Percentiles rank a stretch among this genome's conserved stretches.
Evolutionary conservation across 2,113 vertebrate species (phyloP).

Genomic region (Ciconia stormi): DNA sequence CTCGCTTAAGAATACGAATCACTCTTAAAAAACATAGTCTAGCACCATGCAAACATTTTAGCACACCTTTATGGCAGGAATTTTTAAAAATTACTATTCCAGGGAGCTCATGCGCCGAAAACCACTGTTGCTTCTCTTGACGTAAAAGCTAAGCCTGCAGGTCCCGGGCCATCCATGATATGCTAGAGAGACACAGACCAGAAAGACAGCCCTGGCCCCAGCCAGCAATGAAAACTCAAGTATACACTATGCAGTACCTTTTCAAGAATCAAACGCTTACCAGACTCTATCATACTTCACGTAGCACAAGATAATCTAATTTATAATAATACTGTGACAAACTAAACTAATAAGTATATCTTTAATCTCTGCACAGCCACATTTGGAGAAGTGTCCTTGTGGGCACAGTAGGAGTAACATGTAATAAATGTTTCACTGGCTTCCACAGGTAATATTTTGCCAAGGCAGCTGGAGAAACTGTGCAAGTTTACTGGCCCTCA

Average conservation of each 20-base stretch:
- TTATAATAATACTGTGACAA: neutral
- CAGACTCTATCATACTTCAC: neutral
- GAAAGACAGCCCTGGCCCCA: neutral
- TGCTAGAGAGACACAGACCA: neutral
- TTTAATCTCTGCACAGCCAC: slow-evolving; percentile 28
- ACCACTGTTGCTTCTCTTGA: neutral
- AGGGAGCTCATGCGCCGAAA: neutral
- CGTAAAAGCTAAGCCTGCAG: accelerated
- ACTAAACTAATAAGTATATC: slow-evolving; percentile 9
- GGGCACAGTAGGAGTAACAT: slow-evolving; percentile 40
- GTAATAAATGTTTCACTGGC: slow-evolving; percentile 56
- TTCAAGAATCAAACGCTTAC: neutral
- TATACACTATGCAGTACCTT: neutral
- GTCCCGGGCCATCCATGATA: neutral
- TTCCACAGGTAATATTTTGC: slow-evolving; percentile 62
- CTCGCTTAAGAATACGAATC: neutral
- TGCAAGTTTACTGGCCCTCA: slow-evolving; percentile 43
- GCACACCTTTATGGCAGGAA: neutral
- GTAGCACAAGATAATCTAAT: neutral
- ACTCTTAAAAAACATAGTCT: neutral
- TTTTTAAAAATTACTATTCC: neutral
- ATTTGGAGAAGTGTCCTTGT: slow-evolving; percentile 41
- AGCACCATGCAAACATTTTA: neutral
- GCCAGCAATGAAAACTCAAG: neutral
- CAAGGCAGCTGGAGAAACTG: slow-evolving; percentile 70